Conservation (phyloP, 1,140 invertebrate species). For the Lutraria rhynchaena region DNA sequence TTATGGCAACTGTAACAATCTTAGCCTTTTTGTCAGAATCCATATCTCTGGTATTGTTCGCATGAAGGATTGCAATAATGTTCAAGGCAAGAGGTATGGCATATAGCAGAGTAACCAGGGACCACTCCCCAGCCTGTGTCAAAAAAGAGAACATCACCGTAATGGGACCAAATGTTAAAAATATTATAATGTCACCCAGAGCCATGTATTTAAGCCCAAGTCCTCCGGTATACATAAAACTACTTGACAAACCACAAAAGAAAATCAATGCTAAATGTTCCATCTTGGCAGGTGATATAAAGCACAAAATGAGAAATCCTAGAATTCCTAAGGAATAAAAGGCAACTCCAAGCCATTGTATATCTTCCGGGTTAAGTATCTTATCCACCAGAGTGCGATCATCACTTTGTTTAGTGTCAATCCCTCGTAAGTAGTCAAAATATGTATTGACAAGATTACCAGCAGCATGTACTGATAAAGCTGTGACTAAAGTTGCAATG, state of each 20-base stretch:
- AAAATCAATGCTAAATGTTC: conserved; percentile 96
- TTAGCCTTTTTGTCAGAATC: conserved; percentile 92
- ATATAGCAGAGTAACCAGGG: conserved; percentile 89
- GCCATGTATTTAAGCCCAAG: conserved; percentile 95
- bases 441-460: conserved; percentile 97
- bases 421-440: conserved; percentile 96
- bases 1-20: conserved; percentile 95
- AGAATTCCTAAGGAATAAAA: conserved; percentile 93
- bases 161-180: conserved; percentile 96
- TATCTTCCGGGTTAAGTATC: conserved; percentile 92
- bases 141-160: conserved; percentile 97
- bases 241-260: conserved; percentile 96
- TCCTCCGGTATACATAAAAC: conserved; percentile 91
- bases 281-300: conserved; percentile 94
- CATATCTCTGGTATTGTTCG: conserved; percentile 96
- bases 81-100: conserved; percentile 96
- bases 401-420: conserved; percentile 93
- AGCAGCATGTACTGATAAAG: conserved; percentile 95
- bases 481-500: conserved; percentile 91
- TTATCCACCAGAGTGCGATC: conserved; percentile 96
- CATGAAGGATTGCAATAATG: conserved; percentile 96
- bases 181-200: conserved; percentile 93
- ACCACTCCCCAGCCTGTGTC: conserved; percentile 92
- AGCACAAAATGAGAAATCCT: conserved; percentile 92
- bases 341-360: conserved; percentile 92